Percentiles rank a stretch among this genome's conserved stretches.
phyloP scores from a whole-genome alignment of 2,113 vertebrate genomes.

The Marmota flaviventris region DNA sequence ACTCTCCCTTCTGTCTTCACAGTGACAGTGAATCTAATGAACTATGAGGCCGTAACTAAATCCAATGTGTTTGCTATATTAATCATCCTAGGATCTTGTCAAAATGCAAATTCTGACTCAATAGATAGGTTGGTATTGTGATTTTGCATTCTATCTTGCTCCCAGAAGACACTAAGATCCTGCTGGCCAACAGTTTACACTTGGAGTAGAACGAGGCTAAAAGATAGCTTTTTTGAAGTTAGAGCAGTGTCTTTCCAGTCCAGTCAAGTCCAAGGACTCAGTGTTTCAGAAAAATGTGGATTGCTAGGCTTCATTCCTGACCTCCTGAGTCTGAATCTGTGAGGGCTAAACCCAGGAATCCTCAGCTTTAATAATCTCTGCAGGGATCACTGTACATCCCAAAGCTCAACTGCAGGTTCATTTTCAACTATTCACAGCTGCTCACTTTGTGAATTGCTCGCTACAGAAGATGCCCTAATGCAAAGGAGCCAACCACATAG shows the following conservation, averaged over 20 bases:
- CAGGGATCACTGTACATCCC: background rate
- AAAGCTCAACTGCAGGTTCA: background rate
- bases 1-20: background rate
- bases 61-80: background rate
- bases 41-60: background rate
- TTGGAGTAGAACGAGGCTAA: background rate
- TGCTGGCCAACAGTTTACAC: background rate
- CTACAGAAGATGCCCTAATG: background rate
- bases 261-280: background rate
- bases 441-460: background rate
- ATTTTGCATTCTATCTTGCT: background rate
- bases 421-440: background rate
- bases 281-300: background rate
- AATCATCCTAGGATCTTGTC: background rate
- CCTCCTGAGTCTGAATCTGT: background rate
- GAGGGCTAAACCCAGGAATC: background rate
- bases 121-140: background rate
- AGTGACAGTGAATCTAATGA: background rate
- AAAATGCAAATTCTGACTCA: conserved; percentile 12
- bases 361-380: background rate
- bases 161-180: background rate
- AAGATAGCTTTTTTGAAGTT: background rate
- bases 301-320: background rate
- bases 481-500: background rate
- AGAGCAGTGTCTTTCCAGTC: background rate